Evolutionary conservation across 2,113 vertebrate species (phyloP).

Genomic region (Boulengeromyrus knoepffleri): DNA sequence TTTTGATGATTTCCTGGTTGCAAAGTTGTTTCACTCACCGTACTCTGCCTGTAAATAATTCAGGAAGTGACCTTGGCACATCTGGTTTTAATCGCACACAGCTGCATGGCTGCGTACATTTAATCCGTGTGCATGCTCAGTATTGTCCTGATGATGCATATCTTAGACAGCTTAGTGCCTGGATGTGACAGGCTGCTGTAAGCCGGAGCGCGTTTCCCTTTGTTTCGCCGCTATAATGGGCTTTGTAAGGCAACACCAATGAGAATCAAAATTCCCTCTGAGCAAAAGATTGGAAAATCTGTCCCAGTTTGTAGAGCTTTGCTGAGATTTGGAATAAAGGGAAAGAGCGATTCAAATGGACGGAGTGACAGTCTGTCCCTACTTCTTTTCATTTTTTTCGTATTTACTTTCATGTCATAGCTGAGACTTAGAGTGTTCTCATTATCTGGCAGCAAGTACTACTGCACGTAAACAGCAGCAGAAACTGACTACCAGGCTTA

Average conservation of each 20-base stretch:
- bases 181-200: constrained; percentile 36
- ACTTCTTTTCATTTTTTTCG: background rate
- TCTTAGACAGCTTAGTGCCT: constrained; percentile 55
- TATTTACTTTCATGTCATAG: background rate
- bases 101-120: constrained; percentile 45
- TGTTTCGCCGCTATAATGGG: constrained; percentile 56
- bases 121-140: constrained; percentile 51
- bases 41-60: constrained; percentile 34
- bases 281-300: constrained; percentile 50
- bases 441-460: background rate
- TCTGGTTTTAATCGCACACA: constrained; percentile 57
- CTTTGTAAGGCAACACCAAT: constrained; percentile 65
- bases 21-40: background rate
- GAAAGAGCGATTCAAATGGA: constrained; percentile 43
- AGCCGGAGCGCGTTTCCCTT: constrained; percentile 42
- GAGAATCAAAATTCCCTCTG: constrained; percentile 54
- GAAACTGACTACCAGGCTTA: background rate
- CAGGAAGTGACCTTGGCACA: constrained; percentile 45
- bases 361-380: constrained; percentile 44
- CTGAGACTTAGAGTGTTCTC: background rate
- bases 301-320: constrained; percentile 49
- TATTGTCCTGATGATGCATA: constrained; percentile 60
- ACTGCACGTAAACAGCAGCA: background rate
- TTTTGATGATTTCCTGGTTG: background rate
- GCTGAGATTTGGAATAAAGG: constrained; percentile 44